Conservation (phyloP, 2,888 invertebrate genomes). For the Folsomia manolachei region DNA sequence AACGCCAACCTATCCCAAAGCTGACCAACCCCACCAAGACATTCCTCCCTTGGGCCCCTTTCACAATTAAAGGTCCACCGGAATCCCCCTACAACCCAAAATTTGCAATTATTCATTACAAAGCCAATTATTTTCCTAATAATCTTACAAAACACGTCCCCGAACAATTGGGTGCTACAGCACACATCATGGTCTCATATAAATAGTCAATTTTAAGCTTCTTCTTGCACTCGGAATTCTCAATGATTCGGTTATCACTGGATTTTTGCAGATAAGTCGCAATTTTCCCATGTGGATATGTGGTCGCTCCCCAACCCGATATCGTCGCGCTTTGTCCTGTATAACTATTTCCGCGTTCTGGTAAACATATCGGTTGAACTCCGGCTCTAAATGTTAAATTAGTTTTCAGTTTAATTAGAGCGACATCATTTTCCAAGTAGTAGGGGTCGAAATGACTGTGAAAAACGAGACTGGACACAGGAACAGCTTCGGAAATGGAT, state of each 20-base stretch:
- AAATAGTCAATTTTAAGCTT: slow-evolving; percentile 53
- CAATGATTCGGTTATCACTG: slow-evolving; percentile 53
- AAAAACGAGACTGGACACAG: slow-evolving; percentile 52
- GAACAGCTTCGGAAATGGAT: slow-evolving; percentile 51
- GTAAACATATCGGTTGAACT: slow-evolving; percentile 54
- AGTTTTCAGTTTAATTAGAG: slow-evolving; percentile 52
- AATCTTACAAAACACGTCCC: slow-evolving; percentile 55
- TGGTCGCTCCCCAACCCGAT: slow-evolving; percentile 55
- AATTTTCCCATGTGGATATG: slow-evolving; percentile 53
- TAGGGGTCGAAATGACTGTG: slow-evolving; percentile 55
- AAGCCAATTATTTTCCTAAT: background rate
- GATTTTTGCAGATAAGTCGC: slow-evolving; percentile 54
- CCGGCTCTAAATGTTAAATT: slow-evolving; percentile 52
- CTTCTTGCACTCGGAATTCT: slow-evolving; percentile 53
- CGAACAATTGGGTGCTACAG: slow-evolving; percentile 53
- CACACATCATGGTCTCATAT: slow-evolving; percentile 54
- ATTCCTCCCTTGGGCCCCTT: slow-evolving; percentile 49
- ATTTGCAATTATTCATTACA: background rate
- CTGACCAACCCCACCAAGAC: slow-evolving; percentile 54
- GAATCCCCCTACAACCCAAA: slow-evolving; percentile 50
- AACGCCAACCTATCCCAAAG: slow-evolving; percentile 55
- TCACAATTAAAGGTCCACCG: slow-evolving; percentile 53
- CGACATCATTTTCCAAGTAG: slow-evolving; percentile 55
- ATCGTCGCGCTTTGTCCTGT: slow-evolving; percentile 52
- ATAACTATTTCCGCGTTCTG: slow-evolving; percentile 52